phyloP scores from a whole-genome alignment of 1,140 invertebrate genomes.

The Drosophila burlai region DNA sequence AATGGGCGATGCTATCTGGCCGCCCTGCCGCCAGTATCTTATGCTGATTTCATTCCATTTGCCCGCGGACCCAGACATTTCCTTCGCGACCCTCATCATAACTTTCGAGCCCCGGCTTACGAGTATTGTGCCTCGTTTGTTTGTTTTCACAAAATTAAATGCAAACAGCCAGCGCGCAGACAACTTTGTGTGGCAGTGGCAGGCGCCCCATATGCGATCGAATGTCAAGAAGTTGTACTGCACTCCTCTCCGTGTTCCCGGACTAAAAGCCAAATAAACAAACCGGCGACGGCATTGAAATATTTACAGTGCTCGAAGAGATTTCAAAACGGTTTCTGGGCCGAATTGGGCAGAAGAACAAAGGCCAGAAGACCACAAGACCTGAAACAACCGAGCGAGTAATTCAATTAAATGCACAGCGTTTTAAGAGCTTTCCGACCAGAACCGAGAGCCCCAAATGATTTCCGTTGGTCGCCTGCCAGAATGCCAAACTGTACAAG shows the following conservation, averaged over 20 bases:
- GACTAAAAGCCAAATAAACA: constrained; percentile 63
- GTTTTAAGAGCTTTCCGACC: constrained; percentile 49
- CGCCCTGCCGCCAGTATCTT: constrained; percentile 31
- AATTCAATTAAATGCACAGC: constrained; percentile 68
- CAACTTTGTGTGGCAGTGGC: constrained; percentile 61
- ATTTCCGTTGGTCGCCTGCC: constrained; percentile 48
- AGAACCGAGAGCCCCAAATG: constrained; percentile 29
- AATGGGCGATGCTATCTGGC: constrained; percentile 28
- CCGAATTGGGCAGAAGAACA: constrained; percentile 21
- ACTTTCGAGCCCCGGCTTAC: constrained; percentile 47
- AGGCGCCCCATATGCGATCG: constrained; percentile 65
- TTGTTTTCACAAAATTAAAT: constrained; percentile 49
- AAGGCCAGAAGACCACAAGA: constrained; percentile 16
- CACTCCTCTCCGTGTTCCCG: constrained; percentile 10
- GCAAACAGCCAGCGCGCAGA: constrained; percentile 23
- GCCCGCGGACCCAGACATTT: constrained; percentile 30
- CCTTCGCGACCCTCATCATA: constrained; percentile 66
- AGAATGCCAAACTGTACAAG: constrained; percentile 16
- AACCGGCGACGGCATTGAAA: constrained; percentile 47
- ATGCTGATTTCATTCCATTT: constrained; percentile 36
- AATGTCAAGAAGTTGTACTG: constrained; percentile 64
- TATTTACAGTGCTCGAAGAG: constrained; percentile 44
- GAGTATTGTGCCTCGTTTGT: constrained; percentile 45
- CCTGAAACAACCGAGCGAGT: constrained; percentile 22
- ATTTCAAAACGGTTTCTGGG: constrained; percentile 40